Evolutionary conservation across 2,888 invertebrate species (phyloP), one percentile per base, ranked within the genome.

Genomic region (Andrena praecox): DNA sequence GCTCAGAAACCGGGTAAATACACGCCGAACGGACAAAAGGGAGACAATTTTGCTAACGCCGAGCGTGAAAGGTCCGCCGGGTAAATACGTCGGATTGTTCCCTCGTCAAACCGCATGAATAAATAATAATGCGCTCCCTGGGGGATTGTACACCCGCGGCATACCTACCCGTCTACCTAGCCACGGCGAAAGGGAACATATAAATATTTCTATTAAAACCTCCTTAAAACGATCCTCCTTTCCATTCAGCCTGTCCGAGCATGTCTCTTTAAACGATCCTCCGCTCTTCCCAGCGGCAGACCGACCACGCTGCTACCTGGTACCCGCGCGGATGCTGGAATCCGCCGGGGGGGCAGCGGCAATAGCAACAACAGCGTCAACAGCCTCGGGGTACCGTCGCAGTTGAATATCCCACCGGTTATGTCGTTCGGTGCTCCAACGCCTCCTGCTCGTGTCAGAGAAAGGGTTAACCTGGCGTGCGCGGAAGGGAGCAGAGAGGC

Each of bases 31-130:
- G 86, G 75, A 87, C 84, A 88, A 88, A 89, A 84, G 90, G 83
- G 86, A 87, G 88, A 89, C 89, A 89, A 90, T 91, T 89, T 91
- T 82, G 85, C 77, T 85, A 84, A 88, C 83, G 85, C 77, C 64
- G 68, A 90, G 85, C 88, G 84, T 89, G 89, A 90, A 87, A 90
- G 88, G 87, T 88, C 76, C 82, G 56, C 24, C 87, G 80, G 81
- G 89, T 88, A 89, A 89, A 89, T 88, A 89, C 88, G 78, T 75
- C 77, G 88, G 88, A 93, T 93, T 93, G 93, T 93, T 92, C 92
- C 89, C 89, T 91, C 91, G 92, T 92, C 92, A 91, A 91, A 90
- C 89, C 89, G 90, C 92, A 92, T 92, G 93, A 93, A 93, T 93
- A 91, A 92, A 90, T 92, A 93, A 93, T 91, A 92, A 91, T 87